Conservation (phyloP, 1,140 invertebrate species). For the Mactra quadrangularis region DNA sequence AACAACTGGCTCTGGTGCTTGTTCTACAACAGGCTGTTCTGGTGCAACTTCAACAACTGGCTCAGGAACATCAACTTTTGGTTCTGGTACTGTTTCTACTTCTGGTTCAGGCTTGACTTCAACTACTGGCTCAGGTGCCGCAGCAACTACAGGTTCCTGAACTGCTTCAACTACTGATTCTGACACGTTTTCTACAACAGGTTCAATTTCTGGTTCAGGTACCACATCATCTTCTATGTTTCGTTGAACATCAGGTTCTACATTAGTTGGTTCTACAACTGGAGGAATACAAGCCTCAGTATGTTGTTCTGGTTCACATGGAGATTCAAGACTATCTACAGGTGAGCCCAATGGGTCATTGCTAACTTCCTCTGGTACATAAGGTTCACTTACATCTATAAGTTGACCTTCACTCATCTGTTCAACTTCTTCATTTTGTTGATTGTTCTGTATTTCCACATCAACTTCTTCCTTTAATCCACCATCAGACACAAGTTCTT, state of each 20-base stretch:
- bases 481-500: conserved; percentile 59
- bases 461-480: conserved; percentile 48
- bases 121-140: conserved; percentile 3
- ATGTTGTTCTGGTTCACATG: not conserved
- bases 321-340: not conserved
- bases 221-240: not conserved
- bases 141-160: conserved; percentile 3
- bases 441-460: conserved; percentile 46
- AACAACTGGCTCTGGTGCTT: conserved; percentile 8
- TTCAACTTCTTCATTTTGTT: conserved; percentile 34
- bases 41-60: not conserved
- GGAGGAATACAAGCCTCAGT: not conserved
- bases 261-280: not conserved
- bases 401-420: conserved; percentile 45
- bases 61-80: not conserved
- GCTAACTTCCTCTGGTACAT: not conserved
- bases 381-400: conserved; percentile 45
- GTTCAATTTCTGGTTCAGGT: not conserved
- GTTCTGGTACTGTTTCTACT: not conserved
- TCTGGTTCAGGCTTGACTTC: conserved; percentile 14
- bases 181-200: not conserved
- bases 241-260: conserved; percentile 9
- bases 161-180: conserved; percentile 7
- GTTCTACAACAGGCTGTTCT: not conserved
- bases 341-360: not conserved